Evolutionary conservation across 2,113 vertebrate species (phyloP), one percentile per base, ranked within the genome.

Genomic region (Petromus typicus): DNA sequence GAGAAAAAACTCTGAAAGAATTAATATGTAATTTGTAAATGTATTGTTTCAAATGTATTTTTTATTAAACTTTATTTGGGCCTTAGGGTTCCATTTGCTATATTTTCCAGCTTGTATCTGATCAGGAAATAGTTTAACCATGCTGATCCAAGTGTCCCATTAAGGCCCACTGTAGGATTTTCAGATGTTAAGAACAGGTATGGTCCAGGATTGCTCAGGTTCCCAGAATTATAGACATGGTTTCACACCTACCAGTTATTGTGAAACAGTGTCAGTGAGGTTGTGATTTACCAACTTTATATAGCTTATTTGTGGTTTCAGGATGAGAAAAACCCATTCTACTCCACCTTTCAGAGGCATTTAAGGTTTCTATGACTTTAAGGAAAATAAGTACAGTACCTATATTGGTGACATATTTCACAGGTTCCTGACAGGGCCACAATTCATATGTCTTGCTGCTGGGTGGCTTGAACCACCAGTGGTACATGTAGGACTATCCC

Each of bases 291-390:
- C 20, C 71, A 78, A 7, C 13, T 91, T 88, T 51, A 67, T 61
- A 4, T 45, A 69, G 32, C 37, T 67, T 57, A 20, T 27, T 69
- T 54, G 2, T 86, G 13, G 4, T 69, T 40, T 88, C 34, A 64
- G 43, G 34, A 37, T 84, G 43, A 85, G 67, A 90, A 95, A 93
- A 37, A 67, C 20, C 88, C 94, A n/a, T 69, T 27, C 40, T 91
- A 0, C 40, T 89, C 17, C n/a, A 18, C 45, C 32, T 88, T 64
- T 91, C 48, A 86, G 27, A 78, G 16, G 32, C 22, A 67, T 23
- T 69, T 45, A 85, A 80, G 32, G 57, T 80, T 95, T 93, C 61
- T 95, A 56, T 88, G 90, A 93, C 71, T 90, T 95, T 81, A 84
- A 86, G 43, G 22, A 71, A 40, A 71, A 22, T 67, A 67, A 67